These are phyloP conservation scores for Ylistrum balloti DNA, from an alignment of 1,140 invertebrate species.

Conservation along the genomic window DNA sequence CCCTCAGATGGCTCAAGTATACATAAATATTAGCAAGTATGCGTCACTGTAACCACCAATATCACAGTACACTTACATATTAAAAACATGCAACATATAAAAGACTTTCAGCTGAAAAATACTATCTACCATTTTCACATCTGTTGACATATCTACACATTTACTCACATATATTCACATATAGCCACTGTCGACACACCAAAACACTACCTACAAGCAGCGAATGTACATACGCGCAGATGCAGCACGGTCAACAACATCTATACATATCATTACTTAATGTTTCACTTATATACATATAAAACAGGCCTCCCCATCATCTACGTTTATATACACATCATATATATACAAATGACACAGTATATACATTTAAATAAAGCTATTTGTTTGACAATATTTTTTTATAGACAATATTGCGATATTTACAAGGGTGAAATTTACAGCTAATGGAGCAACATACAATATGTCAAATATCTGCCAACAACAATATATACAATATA, in stretches of 20 bases:
- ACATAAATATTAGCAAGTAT: not conserved
- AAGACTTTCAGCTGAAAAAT: not conserved
- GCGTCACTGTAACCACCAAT: not conserved
- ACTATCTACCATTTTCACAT: not conserved
- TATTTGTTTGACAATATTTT: too few relatives aligned
- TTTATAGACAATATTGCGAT: too few relatives aligned
- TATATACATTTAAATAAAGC: not conserved
- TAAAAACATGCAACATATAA: not conserved
- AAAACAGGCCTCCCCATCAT: too few relatives aligned
- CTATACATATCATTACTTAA: not conserved
- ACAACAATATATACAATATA: slow-evolving; percentile 1
- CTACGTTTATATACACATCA: not conserved
- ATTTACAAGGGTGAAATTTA: too few relatives aligned
- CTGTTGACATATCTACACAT: not conserved
- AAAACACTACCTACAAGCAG: not conserved
- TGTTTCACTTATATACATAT: not conserved
- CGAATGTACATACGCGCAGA: not conserved
- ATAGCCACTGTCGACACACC: not conserved
- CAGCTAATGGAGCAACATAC: too few relatives aligned
- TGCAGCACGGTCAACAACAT: not conserved
- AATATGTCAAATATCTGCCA: too few relatives aligned
- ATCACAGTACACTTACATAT: not conserved
- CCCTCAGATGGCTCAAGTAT: not conserved
- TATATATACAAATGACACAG: not conserved
- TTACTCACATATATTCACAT: not conserved